Percentiles rank a stretch among this genome's conserved stretches.
These are phyloP conservation scores for Melanotaenia maccullochi DNA, from an alignment of 2,797 vertebrate genomes.

Conservation along the genomic window DNA sequence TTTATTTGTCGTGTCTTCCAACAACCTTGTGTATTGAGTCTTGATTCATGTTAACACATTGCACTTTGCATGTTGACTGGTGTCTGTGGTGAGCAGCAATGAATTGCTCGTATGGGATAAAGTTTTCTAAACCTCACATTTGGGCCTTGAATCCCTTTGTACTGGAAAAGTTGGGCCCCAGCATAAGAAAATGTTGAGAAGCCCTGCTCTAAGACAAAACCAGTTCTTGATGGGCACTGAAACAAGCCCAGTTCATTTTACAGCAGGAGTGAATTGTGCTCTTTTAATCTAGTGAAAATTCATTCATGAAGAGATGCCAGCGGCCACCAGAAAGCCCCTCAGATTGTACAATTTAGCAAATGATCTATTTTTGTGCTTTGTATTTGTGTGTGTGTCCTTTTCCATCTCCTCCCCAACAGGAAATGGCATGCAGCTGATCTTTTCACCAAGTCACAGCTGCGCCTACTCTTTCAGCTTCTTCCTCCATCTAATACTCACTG, in stretches of 20 bases:
- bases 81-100: too few relatives aligned
- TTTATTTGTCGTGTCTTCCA: too few relatives aligned
- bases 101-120: too few relatives aligned
- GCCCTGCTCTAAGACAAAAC: conserved; percentile 9
- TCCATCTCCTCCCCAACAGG: conserved; percentile 69
- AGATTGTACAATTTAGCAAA: conserved; percentile 57
- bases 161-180: too few relatives aligned
- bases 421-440: conserved; percentile 80
- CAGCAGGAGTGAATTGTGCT: conserved; percentile 19
- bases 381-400: conserved; percentile 54
- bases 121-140: too few relatives aligned
- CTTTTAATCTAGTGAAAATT: conserved; percentile 48
- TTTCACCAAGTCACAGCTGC: conserved; percentile 76
- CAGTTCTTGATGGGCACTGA: conserved; percentile 16
- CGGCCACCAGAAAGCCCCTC: conserved; percentile 48
- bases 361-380: conserved; percentile 60
- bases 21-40: too few relatives aligned
- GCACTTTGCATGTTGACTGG: too few relatives aligned
- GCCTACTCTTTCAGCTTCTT: conserved; percentile 41
- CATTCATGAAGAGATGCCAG: conserved; percentile 47
- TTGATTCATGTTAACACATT: too few relatives aligned
- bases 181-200: too few relatives aligned
- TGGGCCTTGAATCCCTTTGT: too few relatives aligned
- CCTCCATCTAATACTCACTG: conserved; percentile 19
- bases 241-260: conserved; percentile 34